Conservation (phyloP, 1,140 invertebrate genomes). For the Asbolus verrucosus region DNA sequence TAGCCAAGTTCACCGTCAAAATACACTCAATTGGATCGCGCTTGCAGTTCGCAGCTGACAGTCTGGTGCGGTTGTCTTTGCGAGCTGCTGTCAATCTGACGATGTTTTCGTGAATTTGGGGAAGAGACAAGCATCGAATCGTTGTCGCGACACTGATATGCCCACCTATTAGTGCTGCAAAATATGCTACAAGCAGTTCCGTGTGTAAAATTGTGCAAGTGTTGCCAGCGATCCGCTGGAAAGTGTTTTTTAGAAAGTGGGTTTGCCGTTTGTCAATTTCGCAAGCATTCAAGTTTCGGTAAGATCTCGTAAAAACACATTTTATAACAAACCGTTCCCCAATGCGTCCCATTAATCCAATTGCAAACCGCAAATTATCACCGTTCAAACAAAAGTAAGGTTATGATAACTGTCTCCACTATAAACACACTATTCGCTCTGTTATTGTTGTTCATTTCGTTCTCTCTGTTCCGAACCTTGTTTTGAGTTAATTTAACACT, state of each 20-base stretch:
- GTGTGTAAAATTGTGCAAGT: slow-evolving; percentile 51
- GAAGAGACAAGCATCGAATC: slow-evolving; percentile 8
- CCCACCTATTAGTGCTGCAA: slow-evolving; percentile 38
- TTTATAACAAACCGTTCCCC: too few relatives aligned
- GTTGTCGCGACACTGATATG: slow-evolving; percentile 23
- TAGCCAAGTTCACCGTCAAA: slow-evolving; percentile 5
- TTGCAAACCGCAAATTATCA: background rate
- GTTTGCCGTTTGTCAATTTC: slow-evolving; percentile 53
- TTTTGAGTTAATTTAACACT: too few relatives aligned
- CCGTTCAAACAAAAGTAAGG: slow-evolving; percentile 7
- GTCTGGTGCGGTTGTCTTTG: slow-evolving; percentile 44
- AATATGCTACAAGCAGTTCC: slow-evolving; percentile 46
- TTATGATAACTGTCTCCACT: too few relatives aligned
- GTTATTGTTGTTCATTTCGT: too few relatives aligned
- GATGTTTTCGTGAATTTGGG: slow-evolving; percentile 53
- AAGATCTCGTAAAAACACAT: slow-evolving; percentile 39
- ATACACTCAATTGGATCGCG: background rate
- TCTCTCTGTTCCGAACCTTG: too few relatives aligned
- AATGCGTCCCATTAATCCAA: too few relatives aligned
- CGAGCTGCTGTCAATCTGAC: slow-evolving; percentile 44
- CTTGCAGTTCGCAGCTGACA: slow-evolving; percentile 53
- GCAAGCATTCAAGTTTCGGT: slow-evolving; percentile 48
- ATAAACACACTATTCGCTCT: too few relatives aligned
- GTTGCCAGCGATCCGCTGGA: slow-evolving; percentile 48
- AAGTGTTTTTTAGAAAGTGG: slow-evolving; percentile 57